Evolutionary conservation across 2,797 vertebrate species (phyloP).

Genomic region (Dromococcyx pavoninus): DNA sequence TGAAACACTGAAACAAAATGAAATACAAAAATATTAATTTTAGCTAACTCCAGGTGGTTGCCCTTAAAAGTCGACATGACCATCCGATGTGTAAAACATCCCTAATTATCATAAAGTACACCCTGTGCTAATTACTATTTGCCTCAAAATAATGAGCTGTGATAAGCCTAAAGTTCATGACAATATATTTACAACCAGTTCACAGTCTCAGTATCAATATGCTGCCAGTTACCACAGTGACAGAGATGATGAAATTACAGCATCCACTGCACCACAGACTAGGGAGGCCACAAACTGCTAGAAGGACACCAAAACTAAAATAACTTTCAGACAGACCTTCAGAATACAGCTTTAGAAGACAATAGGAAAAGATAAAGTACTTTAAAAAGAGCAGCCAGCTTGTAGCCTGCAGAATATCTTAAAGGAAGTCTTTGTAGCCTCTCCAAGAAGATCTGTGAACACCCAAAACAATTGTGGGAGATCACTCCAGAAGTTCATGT

Average conservation of each 20-base stretch:
- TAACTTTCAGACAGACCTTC: background rate
- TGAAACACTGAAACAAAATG: background rate
- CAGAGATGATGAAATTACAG: background rate
- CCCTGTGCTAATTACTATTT: constrained; percentile 13
- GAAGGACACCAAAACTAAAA: background rate
- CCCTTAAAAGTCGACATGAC: constrained; percentile 57
- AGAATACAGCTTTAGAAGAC: background rate
- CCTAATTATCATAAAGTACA: constrained; percentile 47
- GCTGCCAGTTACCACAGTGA: background rate
- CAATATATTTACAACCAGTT: background rate
- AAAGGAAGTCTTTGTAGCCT: background rate
- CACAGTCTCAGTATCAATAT: background rate
- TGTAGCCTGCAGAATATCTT: background rate
- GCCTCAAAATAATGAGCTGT: constrained; percentile 4
- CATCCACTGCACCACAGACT: background rate
- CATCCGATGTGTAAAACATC: constrained; percentile 62
- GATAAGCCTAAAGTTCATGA: background rate
- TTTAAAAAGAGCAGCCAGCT: background rate
- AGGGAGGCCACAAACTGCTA: background rate
- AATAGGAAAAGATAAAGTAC: background rate
- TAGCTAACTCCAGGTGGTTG: constrained; percentile 43
- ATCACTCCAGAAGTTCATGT: background rate
- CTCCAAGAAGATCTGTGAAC: background rate
- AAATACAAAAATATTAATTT: background rate
- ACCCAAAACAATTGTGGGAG: background rate